phyloP scores from a whole-genome alignment of 2,888 invertebrate species.

The Chironomus riparius region DNA sequence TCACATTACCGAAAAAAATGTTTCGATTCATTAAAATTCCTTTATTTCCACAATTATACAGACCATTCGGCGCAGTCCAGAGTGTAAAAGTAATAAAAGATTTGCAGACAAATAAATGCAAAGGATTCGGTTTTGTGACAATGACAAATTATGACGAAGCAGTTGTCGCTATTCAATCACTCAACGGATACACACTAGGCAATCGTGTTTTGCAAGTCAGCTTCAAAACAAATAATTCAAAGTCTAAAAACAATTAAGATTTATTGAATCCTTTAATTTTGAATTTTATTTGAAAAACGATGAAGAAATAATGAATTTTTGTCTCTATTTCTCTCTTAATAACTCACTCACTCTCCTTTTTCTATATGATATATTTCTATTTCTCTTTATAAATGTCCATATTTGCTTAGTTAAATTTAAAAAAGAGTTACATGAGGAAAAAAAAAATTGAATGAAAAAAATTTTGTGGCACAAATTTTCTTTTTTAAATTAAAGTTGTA shows the following conservation, averaged over 20 bases:
- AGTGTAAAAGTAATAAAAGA: slow-evolving; percentile 89
- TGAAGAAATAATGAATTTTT: neutral
- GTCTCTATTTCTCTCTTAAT: neutral
- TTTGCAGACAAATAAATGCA: slow-evolving; percentile 86
- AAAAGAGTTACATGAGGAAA: neutral
- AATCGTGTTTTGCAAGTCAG: slow-evolving; percentile 87
- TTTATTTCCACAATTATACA: neutral
- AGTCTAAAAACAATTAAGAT: slow-evolving; percentile 43
- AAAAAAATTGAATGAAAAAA: neutral
- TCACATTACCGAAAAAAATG: neutral
- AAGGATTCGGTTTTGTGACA: slow-evolving; percentile 90
- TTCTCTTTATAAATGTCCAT: slow-evolving; percentile 9
- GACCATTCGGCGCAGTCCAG: slow-evolving; percentile 88
- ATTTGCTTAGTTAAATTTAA: slow-evolving; percentile 20
- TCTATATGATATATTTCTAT: neutral
- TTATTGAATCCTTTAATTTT: slow-evolving; percentile 23
- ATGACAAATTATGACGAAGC: slow-evolving; percentile 95
- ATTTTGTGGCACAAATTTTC: neutral
- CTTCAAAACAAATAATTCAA: slow-evolving; percentile 79
- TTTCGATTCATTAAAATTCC: neutral
- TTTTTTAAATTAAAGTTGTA: neutral
- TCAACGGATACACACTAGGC: slow-evolving; percentile 85
- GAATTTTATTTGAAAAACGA: slow-evolving; percentile 13
- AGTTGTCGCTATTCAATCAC: slow-evolving; percentile 80
- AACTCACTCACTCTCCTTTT: neutral